phyloP scores from a whole-genome alignment of 2,888 invertebrate genomes.

The Apomyelois bistriatella region DNA sequence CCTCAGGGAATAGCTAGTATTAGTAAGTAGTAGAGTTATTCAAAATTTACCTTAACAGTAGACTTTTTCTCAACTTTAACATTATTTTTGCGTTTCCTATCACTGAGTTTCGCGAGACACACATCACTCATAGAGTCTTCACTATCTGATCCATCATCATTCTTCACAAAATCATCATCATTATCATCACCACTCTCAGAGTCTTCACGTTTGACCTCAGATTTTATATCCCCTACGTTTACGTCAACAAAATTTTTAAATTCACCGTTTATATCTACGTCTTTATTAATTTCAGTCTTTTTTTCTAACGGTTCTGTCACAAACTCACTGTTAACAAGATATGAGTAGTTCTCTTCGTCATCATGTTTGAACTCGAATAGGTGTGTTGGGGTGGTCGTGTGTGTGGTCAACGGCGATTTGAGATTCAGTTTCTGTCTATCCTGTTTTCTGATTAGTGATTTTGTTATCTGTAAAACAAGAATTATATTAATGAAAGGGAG shows the following conservation, averaged over 20 bases:
- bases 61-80: background rate
- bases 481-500: background rate
- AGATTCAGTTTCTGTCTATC: conserved; percentile 4
- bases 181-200: background rate
- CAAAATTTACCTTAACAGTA: background rate
- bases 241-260: background rate
- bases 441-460: conserved; percentile 6
- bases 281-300: background rate
- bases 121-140: conserved; percentile 1
- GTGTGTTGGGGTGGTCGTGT: conserved; percentile 3
- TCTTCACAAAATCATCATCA: background rate
- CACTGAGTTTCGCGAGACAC: background rate
- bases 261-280: background rate
- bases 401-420: conserved; percentile 3
- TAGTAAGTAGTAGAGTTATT: background rate
- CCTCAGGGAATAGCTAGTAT: too few relatives aligned
- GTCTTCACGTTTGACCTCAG: background rate
- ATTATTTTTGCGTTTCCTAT: background rate
- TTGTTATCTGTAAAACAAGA: conserved; percentile 9
- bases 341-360: background rate
- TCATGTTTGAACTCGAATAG: conserved; percentile 4
- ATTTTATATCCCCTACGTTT: background rate
- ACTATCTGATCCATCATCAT: background rate
- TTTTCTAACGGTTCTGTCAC: background rate
- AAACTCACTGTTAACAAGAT: background rate